Base-by-base conservation (phyloP, 2,888 invertebrate genomes). In the Catocala nupta region DNA sequence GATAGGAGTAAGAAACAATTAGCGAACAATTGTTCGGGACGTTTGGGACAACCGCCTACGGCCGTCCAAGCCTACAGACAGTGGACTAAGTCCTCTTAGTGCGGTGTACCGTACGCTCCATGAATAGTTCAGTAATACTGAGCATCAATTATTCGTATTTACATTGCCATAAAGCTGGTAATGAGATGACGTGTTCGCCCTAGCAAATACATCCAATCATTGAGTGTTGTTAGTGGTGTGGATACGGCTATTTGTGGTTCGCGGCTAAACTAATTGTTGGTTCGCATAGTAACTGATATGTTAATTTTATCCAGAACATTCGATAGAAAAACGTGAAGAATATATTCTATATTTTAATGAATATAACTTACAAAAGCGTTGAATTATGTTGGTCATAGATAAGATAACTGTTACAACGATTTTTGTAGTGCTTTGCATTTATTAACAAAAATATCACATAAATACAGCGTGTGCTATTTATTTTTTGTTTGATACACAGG, bases 111-210 rank as follows among this genome's bases (percentile, higher is more conserved):
- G 54, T 65, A 65, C 36, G 53, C 55, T 67, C 64, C 45, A 71
- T 77, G 74, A 78, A 76, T 73, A 69, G 69, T 68, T 65, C 51
- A 73, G 71, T 76, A 64, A 53, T 68, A 60, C 53, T 51, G 53
- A 71, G 55, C 73, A 80, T 87, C 61, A 81, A 83, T 82, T 83
- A 85, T 85, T 81, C 78, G 82, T 75, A 74, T 77, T 80, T 75
- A 82, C 79, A 83, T 81, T 81, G 80, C 73, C 75, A 76, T 78
- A 65, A 77, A 70, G 68, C 70, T 36, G 44, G 69, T 73, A 77
- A 78, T 78, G 77, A 84, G 80, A 78, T 70, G 66, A 81, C 70
- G 68, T 68, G 68, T 63, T 65, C 54, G 53, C 45, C 57, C 53
- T 43, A 51, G 58, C 55, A 60, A 60, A 74, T 65, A 68, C 55